Conservation (phyloP, 2,888 invertebrate species). For the Auanema sp. region DNA sequence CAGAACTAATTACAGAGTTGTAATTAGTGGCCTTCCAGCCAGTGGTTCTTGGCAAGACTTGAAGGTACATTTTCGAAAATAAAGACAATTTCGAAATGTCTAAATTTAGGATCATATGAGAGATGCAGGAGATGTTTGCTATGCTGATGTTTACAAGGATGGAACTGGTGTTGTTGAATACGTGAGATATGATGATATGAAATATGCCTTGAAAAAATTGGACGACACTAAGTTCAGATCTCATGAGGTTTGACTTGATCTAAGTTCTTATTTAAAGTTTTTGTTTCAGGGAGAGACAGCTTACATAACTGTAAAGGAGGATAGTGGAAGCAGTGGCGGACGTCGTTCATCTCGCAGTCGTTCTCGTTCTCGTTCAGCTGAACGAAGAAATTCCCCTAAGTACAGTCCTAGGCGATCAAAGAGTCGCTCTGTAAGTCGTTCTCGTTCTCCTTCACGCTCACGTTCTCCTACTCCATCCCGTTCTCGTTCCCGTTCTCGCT, state of each 20-base stretch:
- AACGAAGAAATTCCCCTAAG: constrained; percentile 76
- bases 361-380: constrained; percentile 16
- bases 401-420: constrained; percentile 64
- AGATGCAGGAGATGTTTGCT: constrained; percentile 97
- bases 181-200: constrained; percentile 95
- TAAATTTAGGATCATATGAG: constrained; percentile 78
- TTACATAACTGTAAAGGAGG: constrained; percentile 85
- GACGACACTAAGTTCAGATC: constrained; percentile 96
- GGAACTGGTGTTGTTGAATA: constrained; percentile 98
- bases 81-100: not conserved
- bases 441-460: constrained; percentile 13
- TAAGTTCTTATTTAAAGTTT: not conserved
- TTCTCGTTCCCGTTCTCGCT: constrained; percentile 20
- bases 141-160: constrained; percentile 93
- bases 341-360: constrained; percentile 64
- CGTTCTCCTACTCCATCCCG: constrained; percentile 17
- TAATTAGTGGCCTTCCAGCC: constrained; percentile 81
- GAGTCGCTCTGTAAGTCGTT: constrained; percentile 76
- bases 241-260: constrained; percentile 87
- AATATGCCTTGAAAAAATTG: constrained; percentile 94
- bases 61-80: constrained; percentile 10
- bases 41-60: constrained; percentile 82
- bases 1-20: constrained; percentile 88
- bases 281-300: constrained; percentile 84
- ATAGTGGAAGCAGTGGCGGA: constrained; percentile 66